Evolutionary conservation across 2,888 invertebrate species (phyloP).

Genomic region (Bhutanitis thaidina): DNA sequence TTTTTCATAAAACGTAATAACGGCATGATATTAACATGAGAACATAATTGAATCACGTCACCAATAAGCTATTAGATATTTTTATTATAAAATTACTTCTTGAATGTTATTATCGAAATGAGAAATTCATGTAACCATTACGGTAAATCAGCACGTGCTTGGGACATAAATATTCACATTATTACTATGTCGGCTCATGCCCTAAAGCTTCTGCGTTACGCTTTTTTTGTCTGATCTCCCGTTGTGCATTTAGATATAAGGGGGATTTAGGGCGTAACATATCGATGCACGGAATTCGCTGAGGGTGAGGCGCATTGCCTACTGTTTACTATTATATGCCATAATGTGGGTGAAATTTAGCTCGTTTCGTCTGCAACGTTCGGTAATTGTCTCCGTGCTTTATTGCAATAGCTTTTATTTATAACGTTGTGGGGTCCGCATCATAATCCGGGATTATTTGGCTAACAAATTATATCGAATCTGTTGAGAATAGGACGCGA

Average conservation of each 20-base stretch:
- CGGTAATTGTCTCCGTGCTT: conserved; percentile 70
- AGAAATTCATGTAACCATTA: conserved; percentile 68
- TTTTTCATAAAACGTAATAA: no score
- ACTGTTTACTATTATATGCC: conserved; percentile 76
- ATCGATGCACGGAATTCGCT: conserved; percentile 52
- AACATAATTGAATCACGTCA: no score
- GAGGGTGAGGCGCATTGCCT: conserved; percentile 63
- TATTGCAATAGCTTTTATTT: conserved; percentile 53
- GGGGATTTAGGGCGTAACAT: conserved; percentile 68
- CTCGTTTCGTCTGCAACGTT: conserved; percentile 61
- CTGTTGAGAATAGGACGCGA: conserved; percentile 70
- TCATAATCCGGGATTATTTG: conserved; percentile 76
- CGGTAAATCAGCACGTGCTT: conserved; percentile 71
- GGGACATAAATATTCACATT: conserved; percentile 75
- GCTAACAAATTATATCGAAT: conserved; percentile 78
- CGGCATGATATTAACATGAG: no score
- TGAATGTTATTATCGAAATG: conserved; percentile 67
- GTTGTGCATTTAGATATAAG: conserved; percentile 74
- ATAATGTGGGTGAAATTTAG: conserved; percentile 77
- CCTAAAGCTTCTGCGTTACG: conserved; percentile 49
- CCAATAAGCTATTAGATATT: no score
- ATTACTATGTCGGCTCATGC: conserved; percentile 50
- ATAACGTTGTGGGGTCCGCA: conserved; percentile 48
- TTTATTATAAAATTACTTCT: conserved; percentile 31
- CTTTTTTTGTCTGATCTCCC: conserved; percentile 61